Base-by-base conservation (phyloP, 2,113 vertebrate genomes). In the Elachura formosa region DNA sequence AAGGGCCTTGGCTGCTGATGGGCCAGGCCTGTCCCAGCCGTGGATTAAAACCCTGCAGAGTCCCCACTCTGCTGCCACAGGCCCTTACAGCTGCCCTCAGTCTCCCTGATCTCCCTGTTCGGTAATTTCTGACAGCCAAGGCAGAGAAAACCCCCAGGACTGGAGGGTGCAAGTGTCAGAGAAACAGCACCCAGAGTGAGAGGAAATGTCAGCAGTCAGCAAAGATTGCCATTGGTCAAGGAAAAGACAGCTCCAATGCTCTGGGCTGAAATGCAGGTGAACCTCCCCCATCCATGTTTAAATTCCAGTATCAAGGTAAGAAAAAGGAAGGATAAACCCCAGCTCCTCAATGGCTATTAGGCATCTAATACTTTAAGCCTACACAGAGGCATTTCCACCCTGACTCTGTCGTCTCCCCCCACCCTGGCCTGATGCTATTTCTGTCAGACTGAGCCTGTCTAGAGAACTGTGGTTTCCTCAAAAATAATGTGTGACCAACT, bases 401-500 rank as follows among this genome's bases (percentile, higher is more conserved):
- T 33, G 11, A 34, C 10, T 40, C 6, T 86, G 6, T 4, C 36
- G 14, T 23, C 33, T 45, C 55, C 54, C 45, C 80, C 22, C 16
- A 2, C 5, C 19, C 62, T 73, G 43, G 40, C 48, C 41, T n/a
- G 56, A 10, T 36, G 69, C 73, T n/a, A 2, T 22, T 56, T 62
- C 74, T 82, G 74, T 40, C 84, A 61, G 28, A 29, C 79, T 26
- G 31, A 77, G 79, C 49, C 54, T 64, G 24, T 20, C 89, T 62
- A 28, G 54, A 89, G 88, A 68, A 59, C 14, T 73, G 66, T 56
- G 92, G 92, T 75, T 94, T 95, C 84, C 58, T 78, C 76, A 93
- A 94, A 78, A 93, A 86, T 51, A 89, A 2, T 4, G 12, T 13
- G 28, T 45, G 58, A 82, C 40, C 64, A 40, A 68, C 78, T 90